A percentile compares a stretch with the other conserved stretches of the same genome.
phyloP scores from a whole-genome alignment of 2,797 vertebrate species.

The Rhincodon typus region DNA sequence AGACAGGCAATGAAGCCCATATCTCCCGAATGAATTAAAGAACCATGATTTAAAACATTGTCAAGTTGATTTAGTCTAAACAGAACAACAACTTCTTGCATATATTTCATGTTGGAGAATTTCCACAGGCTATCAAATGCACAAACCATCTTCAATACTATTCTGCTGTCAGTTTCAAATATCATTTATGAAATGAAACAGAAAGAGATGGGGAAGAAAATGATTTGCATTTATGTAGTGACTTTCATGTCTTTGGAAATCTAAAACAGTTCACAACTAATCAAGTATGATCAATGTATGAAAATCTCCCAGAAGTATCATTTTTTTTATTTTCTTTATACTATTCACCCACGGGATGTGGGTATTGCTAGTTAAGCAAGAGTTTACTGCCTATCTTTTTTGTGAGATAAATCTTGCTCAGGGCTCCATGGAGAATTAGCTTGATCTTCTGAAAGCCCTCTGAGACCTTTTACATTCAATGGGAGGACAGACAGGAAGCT shows the following conservation, averaged over 20 bases:
- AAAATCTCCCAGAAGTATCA: background rate
- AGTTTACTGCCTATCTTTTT: background rate
- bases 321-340: no score
- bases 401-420: background rate
- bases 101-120: background rate
- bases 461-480: background rate
- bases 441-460: background rate
- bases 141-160: background rate
- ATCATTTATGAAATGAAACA: background rate
- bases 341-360: no score
- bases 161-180: background rate
- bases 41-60: background rate
- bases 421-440: background rate
- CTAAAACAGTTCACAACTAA: background rate
- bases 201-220: background rate
- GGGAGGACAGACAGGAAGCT: background rate
- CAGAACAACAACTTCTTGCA: background rate
- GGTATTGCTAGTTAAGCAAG: no score
- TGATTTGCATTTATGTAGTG: background rate
- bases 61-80: background rate
- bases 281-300: background rate
- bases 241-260: background rate
- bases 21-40: no score
- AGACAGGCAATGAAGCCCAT: no score
- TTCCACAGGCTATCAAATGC: background rate